phyloP scores from a whole-genome alignment of 2,797 vertebrate genomes.

The Rhinoraja longicauda region DNA sequence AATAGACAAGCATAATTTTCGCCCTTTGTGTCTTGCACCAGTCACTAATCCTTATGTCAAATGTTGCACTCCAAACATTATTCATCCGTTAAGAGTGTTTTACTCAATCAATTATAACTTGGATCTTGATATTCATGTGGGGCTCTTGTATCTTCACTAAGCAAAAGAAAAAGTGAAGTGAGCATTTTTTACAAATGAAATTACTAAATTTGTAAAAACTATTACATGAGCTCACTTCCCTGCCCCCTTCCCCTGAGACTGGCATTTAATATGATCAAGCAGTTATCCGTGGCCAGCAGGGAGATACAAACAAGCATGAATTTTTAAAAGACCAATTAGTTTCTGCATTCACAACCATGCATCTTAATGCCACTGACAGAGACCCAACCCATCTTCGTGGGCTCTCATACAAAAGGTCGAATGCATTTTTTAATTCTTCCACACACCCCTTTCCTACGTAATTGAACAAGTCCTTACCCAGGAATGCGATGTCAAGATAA shows the following conservation, averaged over 20 bases:
- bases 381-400: neutral
- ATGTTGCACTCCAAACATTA: neutral
- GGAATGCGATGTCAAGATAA: neutral
- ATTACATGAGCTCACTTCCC: neutral
- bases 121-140: neutral
- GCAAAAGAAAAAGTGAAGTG: too few species aligned
- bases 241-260: neutral
- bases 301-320: conserved; percentile 25
- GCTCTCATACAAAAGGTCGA: neutral
- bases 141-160: too few species aligned
- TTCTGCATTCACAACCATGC: conserved; percentile 11
- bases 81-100: neutral
- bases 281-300: conserved; percentile 26
- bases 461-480: neutral
- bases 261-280: conserved; percentile 20
- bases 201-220: neutral
- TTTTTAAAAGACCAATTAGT: conserved; percentile 31
- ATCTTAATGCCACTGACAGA: neutral
- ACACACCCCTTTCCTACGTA: neutral
- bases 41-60: neutral
- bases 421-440: neutral
- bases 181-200: neutral
- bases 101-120: neutral
- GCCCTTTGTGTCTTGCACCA: neutral
- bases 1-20: neutral